Conservation (phyloP, 2,888 invertebrate genomes). For the Choristoneura rosaceana region DNA sequence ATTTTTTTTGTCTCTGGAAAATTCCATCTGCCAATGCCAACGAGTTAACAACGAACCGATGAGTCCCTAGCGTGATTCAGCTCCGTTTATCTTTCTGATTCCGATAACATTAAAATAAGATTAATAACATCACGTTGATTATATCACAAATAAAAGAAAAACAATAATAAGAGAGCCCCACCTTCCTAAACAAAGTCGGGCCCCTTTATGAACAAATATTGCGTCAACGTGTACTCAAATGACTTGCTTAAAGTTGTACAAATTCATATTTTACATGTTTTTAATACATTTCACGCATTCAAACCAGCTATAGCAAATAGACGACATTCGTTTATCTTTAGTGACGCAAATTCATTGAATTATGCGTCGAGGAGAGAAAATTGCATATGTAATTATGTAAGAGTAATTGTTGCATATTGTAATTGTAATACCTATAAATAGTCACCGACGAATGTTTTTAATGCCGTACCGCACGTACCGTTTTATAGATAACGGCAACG, state of each 20-base stretch:
- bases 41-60: not conserved
- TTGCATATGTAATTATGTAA: not conserved
- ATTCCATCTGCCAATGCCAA: not conserved
- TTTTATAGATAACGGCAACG: too few relatives aligned
- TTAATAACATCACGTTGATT: constrained; percentile 8
- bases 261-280: constrained; percentile 10
- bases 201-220: constrained; percentile 14
- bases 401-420: too few relatives aligned
- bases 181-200: constrained; percentile 18
- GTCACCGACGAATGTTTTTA: too few relatives aligned
- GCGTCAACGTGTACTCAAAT: constrained; percentile 23
- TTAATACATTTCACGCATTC: not conserved
- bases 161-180: constrained; percentile 12
- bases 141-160: not conserved
- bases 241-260: not conserved
- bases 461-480: not conserved
- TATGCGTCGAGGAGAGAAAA: not conserved
- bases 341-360: constrained; percentile 1
- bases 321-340: not conserved
- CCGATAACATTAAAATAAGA: not conserved
- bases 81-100: not conserved
- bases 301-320: constrained; percentile 28
- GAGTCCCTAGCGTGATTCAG: not conserved
- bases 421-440: not conserved
- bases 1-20: not conserved